Evolutionary conservation across 2,113 vertebrate genomes (phyloP).

Genomic region (Saguinus midas): DNA sequence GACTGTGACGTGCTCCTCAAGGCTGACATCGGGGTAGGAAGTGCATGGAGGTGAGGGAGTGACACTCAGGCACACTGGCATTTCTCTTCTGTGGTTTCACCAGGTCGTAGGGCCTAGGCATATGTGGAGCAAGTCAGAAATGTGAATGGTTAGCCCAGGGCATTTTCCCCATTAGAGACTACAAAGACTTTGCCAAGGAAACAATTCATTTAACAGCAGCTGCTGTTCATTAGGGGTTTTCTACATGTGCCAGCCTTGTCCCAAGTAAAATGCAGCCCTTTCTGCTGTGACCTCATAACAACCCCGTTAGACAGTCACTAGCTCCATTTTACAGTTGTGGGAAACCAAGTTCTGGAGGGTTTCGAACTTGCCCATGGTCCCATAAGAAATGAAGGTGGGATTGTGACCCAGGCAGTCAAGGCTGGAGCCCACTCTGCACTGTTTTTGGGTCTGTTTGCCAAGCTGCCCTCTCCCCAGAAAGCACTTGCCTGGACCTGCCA

Average conservation of each 20-base stretch:
- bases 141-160: not conserved
- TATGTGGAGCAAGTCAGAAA: not conserved
- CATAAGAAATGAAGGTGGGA: not conserved
- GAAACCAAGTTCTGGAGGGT: not conserved
- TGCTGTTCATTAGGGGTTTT: fast-evolving
- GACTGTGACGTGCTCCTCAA: not conserved
- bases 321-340: not conserved
- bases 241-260: too few species aligned
- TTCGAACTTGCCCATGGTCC: not conserved
- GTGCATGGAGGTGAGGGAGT: not conserved
- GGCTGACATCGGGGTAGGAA: not conserved
- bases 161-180: fast-evolving
- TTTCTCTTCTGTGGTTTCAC: not conserved
- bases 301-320: not conserved
- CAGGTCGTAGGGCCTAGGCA: fast-evolving
- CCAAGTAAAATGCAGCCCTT: not conserved
- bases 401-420: not conserved
- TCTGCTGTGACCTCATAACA: not conserved
- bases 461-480: not conserved
- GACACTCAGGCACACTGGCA: not conserved
- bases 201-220: not conserved
- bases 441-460: not conserved
- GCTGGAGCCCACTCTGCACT: not conserved
- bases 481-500: not conserved
- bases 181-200: not conserved